Evolutionary conservation across 2,888 invertebrate species (phyloP).

Genomic region (Galeruca laticollis): DNA sequence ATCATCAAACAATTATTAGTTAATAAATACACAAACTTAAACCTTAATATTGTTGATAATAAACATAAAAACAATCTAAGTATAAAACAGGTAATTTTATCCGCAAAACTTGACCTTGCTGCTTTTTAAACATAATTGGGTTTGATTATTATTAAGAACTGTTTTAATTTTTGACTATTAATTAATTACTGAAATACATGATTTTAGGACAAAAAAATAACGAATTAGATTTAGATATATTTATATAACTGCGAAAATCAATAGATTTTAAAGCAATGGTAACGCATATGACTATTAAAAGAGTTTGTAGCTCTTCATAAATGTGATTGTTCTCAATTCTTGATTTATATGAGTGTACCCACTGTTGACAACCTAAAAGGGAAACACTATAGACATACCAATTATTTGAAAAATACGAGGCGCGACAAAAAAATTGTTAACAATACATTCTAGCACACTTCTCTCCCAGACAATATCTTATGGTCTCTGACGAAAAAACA

Average conservation of each 20-base stretch:
- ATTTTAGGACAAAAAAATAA: too few relatives aligned
- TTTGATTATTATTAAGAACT: background rate
- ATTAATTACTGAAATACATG: too few relatives aligned
- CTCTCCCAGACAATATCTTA: too few relatives aligned
- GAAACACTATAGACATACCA: background rate
- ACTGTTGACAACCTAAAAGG: background rate
- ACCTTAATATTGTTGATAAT: background rate
- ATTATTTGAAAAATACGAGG: background rate
- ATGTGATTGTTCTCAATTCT: background rate
- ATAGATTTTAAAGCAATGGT: background rate
- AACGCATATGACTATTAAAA: background rate
- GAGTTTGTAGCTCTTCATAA: too few relatives aligned
- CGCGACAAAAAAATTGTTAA: background rate
- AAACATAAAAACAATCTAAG: background rate
- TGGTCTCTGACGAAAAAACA: too few relatives aligned
- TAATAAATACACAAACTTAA: background rate
- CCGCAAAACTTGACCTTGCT: constrained; percentile 6
- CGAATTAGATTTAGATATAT: too few relatives aligned
- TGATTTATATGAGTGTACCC: background rate
- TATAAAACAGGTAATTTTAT: constrained; percentile 5
- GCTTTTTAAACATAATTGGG: background rate
- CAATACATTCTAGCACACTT: too few relatives aligned
- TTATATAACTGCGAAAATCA: too few relatives aligned
- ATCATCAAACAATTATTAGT: background rate
- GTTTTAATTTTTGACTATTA: background rate